phyloP scores from a whole-genome alignment of 2,113 vertebrate genomes.

The Prunella himalayana region DNA sequence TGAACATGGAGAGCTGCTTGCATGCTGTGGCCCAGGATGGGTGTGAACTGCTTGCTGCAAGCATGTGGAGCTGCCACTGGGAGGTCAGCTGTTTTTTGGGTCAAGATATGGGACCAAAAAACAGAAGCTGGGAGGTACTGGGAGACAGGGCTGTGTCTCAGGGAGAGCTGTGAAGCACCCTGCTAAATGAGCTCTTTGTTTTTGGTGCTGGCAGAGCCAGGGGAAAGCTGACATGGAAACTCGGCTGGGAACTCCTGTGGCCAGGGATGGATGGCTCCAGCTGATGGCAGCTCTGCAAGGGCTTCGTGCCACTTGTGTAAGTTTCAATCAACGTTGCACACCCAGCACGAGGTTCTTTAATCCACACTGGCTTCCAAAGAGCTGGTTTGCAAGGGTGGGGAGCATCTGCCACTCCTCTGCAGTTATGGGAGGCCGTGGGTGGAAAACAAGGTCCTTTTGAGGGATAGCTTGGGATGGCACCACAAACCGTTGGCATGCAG shows the following conservation, averaged over 20 bases:
- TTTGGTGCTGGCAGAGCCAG: neutral
- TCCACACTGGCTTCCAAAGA: neutral
- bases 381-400: neutral
- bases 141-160: neutral
- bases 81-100: neutral
- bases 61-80: neutral
- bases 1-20: neutral
- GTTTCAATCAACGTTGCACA: neutral
- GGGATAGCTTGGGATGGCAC: neutral
- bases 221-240: neutral
- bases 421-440: neutral
- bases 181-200: slow-evolving; percentile 9
- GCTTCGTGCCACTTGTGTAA: neutral
- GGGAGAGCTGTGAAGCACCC: neutral
- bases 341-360: neutral
- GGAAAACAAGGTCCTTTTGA: slow-evolving; percentile 5
- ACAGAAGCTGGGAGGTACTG: neutral
- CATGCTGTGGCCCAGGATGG: neutral
- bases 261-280: neutral
- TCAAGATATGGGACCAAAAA: neutral
- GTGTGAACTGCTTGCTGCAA: rapidly evolving
- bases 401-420: slow-evolving; percentile 7
- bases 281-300: neutral
- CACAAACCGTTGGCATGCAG: rapidly evolving
- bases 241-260: neutral